Evolutionary conservation across 2,888 invertebrate species (phyloP).

Genomic region (Euzophera pinguis): DNA sequence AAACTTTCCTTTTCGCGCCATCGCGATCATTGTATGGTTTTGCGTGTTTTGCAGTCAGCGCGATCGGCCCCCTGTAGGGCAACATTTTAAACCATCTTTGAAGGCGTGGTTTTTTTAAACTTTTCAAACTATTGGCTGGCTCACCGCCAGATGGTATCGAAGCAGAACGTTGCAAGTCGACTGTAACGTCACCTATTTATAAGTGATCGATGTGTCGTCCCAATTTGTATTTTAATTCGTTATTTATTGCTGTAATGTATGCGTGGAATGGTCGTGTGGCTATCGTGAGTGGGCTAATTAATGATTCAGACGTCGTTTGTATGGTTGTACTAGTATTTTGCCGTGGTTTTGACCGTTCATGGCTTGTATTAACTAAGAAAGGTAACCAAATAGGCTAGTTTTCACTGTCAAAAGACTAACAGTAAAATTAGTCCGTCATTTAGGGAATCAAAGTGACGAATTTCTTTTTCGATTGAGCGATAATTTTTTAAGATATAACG

Average conservation of each 20-base stretch:
- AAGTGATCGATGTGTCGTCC: not conserved
- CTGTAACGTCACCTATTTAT: slow-evolving; percentile 3
- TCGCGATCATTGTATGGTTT: too few relatives aligned
- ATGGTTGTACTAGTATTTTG: not conserved
- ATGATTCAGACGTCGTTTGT: not conserved
- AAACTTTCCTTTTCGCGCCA: too few relatives aligned
- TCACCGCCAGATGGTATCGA: not conserved
- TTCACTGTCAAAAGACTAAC: too few relatives aligned
- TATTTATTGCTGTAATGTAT: slow-evolving; percentile 1
- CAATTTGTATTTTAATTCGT: slow-evolving; percentile 8
- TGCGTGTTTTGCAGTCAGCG: too few relatives aligned
- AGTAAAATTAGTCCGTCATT: too few relatives aligned
- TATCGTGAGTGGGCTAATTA: not conserved
- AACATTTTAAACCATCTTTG: not conserved
- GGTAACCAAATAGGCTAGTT: too few relatives aligned
- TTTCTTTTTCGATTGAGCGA: too few relatives aligned
- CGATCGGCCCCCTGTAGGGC: too few relatives aligned
- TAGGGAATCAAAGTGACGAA: too few relatives aligned
- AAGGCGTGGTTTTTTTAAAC: not conserved
- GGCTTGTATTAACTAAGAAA: too few relatives aligned
- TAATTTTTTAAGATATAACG: too few relatives aligned
- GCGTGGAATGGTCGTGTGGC: not conserved
- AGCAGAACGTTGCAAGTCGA: not conserved
- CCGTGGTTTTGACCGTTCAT: too few relatives aligned
- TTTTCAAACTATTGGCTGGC: slow-evolving; percentile 6